These are phyloP conservation scores for Bufo bufo DNA, from an alignment of 2,113 vertebrate species.

Conservation along the genomic window DNA sequence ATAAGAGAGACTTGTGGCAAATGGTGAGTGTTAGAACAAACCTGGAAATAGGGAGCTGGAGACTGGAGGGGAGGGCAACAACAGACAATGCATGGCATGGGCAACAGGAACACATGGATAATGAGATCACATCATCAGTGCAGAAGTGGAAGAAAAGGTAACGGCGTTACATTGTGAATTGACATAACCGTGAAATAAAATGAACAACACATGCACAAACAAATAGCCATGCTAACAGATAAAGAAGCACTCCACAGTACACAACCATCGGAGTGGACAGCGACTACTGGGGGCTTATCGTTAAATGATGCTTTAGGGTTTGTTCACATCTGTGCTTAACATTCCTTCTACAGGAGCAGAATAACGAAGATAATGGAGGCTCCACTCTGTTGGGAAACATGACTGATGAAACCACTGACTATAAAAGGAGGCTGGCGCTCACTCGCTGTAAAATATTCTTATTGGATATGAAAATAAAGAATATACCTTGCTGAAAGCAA, in stretches of 20 bases:
- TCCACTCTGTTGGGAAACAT: no score
- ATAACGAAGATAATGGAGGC: no score
- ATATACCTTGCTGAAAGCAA: no score
- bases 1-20: slow-evolving; percentile 33
- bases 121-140: slow-evolving; percentile 58
- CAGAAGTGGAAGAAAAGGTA: slow-evolving; percentile 53
- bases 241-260: slow-evolving; percentile 2
- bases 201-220: slow-evolving; percentile 14
- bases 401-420: no score
- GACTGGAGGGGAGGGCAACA: slow-evolving; percentile 58
- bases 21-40: slow-evolving; percentile 59
- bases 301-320: not conserved
- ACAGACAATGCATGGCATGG: slow-evolving; percentile 53
- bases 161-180: slow-evolving; percentile 44
- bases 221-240: slow-evolving; percentile 41
- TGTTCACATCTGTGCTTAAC: no score
- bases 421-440: no score
- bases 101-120: slow-evolving; percentile 59
- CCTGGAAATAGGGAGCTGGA: slow-evolving; percentile 59
- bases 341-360: no score
- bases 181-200: slow-evolving; percentile 34
- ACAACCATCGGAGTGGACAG: not conserved
- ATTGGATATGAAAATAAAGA: no score
- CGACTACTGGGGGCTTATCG: not conserved
- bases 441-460: no score